phyloP scores from a whole-genome alignment of 2,888 invertebrate genomes.

The Acrocyrtus sp. region DNA sequence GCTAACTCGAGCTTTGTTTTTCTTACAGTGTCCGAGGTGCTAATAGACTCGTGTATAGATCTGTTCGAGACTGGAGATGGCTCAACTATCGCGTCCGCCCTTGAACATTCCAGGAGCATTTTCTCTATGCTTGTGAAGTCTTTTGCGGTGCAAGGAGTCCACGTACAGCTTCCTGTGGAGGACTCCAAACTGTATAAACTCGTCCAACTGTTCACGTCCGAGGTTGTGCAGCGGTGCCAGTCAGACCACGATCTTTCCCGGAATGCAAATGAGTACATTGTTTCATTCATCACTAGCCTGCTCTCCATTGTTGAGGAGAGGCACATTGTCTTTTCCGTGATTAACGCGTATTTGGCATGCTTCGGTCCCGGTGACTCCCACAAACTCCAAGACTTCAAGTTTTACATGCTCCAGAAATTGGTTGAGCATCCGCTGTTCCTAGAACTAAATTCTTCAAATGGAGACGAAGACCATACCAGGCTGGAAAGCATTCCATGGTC shows the following conservation, averaged over 20 bases:
- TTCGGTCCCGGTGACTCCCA: slow-evolving; percentile 63
- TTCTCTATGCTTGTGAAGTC: slow-evolving; percentile 62
- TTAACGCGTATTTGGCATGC: slow-evolving; percentile 62
- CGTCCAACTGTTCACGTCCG: slow-evolving; percentile 60
- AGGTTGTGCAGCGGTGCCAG: slow-evolving; percentile 62
- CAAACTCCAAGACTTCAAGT: slow-evolving; percentile 63
- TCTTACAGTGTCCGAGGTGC: slow-evolving; percentile 59
- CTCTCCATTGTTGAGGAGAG: slow-evolving; percentile 58
- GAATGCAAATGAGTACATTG: slow-evolving; percentile 58
- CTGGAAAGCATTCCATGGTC: slow-evolving; percentile 60
- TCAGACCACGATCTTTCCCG: slow-evolving; percentile 58
- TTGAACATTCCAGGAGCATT: slow-evolving; percentile 61
- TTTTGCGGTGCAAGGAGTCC: slow-evolving; percentile 61
- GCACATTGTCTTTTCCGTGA: slow-evolving; percentile 61
- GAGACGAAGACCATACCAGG: slow-evolving; percentile 59
- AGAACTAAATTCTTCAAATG: slow-evolving; percentile 57
- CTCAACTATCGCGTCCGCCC: slow-evolving; percentile 58
- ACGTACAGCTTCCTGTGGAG: slow-evolving; percentile 53
- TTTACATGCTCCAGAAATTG: slow-evolving; percentile 56
- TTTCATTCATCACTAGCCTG: slow-evolving; percentile 56
- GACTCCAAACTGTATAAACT: slow-evolving; percentile 61
- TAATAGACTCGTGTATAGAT: slow-evolving; percentile 62
- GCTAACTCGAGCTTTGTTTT: slow-evolving; percentile 1
- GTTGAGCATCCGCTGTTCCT: slow-evolving; percentile 62
- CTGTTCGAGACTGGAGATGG: slow-evolving; percentile 63